Evolutionary conservation across 2,113 vertebrate genomes (phyloP).

Genomic region (Phalacrocorax aristotelis): DNA sequence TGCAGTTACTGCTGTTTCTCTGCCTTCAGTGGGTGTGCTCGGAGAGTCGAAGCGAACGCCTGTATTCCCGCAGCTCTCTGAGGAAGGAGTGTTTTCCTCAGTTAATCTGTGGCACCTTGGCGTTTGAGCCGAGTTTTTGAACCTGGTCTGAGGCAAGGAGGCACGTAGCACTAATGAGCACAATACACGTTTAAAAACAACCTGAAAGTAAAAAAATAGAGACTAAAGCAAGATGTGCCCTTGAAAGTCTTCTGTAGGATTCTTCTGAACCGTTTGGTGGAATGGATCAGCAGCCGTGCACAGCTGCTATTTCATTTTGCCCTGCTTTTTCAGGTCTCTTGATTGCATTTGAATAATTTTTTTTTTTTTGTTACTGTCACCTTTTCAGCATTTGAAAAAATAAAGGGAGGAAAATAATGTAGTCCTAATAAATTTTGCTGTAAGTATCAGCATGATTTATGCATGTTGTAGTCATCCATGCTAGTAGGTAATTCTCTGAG

Average conservation of each 20-base stretch:
- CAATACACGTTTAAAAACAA: neutral
- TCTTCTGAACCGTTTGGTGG: neutral
- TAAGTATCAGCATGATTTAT: neutral
- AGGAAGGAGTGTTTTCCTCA: neutral
- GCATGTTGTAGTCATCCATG: neutral
- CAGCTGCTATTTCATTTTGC: neutral
- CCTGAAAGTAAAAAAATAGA: neutral
- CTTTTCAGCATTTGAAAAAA: neutral
- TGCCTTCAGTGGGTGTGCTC: neutral
- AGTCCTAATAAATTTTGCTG: neutral
- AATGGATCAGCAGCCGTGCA: neutral
- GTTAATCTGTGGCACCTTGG: neutral
- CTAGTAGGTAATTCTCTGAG: neutral
- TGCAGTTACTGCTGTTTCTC: neutral
- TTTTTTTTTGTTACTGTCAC: neutral
- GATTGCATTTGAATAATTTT: neutral
- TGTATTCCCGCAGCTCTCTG: neutral
- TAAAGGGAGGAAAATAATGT: neutral
- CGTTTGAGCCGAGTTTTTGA: neutral
- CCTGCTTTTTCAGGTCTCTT: neutral
- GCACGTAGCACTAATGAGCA: neutral
- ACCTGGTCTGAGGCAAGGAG: neutral
- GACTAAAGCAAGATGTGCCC: neutral
- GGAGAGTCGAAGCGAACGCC: accelerated
- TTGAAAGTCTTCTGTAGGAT: neutral